Percentiles rank a stretch among this genome's conserved stretches.
phyloP scores from a whole-genome alignment of 2,113 vertebrate genomes.

The Passer montanus region DNA sequence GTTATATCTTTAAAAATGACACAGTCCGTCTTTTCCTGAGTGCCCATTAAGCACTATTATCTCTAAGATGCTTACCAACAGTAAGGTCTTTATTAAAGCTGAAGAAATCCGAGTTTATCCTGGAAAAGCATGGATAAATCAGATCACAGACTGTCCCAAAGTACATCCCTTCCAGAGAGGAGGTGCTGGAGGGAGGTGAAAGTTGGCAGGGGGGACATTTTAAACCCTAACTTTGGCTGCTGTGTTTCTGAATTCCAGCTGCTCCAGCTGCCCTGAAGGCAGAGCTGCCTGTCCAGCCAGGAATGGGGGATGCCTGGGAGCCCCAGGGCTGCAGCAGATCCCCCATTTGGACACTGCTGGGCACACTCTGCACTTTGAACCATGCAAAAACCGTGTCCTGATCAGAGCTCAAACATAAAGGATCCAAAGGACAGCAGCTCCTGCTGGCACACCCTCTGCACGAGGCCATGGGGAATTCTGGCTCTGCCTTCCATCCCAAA shows the following conservation, averaged over 20 bases:
- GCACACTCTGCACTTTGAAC: neutral
- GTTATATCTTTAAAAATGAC: neutral
- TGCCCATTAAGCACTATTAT: constrained; percentile 55
- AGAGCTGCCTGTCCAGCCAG: neutral
- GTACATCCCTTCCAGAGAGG: neutral
- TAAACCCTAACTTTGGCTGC: neutral
- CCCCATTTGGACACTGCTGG: neutral
- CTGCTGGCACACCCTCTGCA: neutral
- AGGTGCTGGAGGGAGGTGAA: neutral
- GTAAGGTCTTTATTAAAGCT: constrained; percentile 61
- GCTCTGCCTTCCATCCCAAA: neutral
- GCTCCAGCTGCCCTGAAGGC: neutral
- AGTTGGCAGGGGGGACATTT: neutral
- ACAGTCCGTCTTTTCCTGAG: neutral
- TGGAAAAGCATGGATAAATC: constrained; percentile 50
- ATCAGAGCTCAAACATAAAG: neutral
- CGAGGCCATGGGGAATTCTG: neutral
- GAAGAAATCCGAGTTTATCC: constrained; percentile 65
- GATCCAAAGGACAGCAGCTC: neutral
- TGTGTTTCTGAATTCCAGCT: neutral
- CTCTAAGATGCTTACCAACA: constrained; percentile 57
- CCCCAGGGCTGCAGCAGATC: neutral
- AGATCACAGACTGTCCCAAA: neutral
- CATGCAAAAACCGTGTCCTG: neutral
- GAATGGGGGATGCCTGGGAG: neutral